phyloP scores from a whole-genome alignment of 1,140 invertebrate species.

The Samia ricini region DNA sequence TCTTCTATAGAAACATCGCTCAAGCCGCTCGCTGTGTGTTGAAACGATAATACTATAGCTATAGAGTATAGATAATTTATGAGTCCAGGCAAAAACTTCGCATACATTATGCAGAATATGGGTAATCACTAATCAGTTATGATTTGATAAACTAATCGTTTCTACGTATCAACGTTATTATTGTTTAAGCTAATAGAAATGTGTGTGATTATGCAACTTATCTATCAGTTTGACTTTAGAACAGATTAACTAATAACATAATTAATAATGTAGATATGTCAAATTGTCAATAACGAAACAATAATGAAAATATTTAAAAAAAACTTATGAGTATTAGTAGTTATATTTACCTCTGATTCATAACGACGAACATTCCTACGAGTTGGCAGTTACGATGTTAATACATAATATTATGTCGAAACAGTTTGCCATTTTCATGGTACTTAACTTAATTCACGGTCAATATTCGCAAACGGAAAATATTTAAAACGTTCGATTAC shows the following conservation, averaged over 20 bases:
- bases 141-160: neutral
- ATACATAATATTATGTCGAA: neutral
- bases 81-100: neutral
- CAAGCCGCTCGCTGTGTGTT: no score
- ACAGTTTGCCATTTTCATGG: conserved; percentile 13
- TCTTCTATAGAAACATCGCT: no score
- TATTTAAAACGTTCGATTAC: conserved; percentile 4
- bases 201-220: neutral
- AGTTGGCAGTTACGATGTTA: neutral
- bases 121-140: neutral
- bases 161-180: neutral
- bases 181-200: neutral
- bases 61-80: no score
- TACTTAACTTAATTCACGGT: conserved; percentile 22
- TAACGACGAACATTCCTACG: neutral
- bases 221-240: neutral
- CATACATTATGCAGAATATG: neutral
- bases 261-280: no score
- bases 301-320: neutral
- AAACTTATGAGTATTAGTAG: neutral
- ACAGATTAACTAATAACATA: neutral
- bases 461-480: conserved; percentile 15
- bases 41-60: no score
- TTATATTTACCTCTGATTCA: neutral
- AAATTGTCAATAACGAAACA: neutral